These are phyloP conservation scores for Drosophila pachea DNA, from an alignment of 1,140 invertebrate genomes.

Conservation along the genomic window DNA sequence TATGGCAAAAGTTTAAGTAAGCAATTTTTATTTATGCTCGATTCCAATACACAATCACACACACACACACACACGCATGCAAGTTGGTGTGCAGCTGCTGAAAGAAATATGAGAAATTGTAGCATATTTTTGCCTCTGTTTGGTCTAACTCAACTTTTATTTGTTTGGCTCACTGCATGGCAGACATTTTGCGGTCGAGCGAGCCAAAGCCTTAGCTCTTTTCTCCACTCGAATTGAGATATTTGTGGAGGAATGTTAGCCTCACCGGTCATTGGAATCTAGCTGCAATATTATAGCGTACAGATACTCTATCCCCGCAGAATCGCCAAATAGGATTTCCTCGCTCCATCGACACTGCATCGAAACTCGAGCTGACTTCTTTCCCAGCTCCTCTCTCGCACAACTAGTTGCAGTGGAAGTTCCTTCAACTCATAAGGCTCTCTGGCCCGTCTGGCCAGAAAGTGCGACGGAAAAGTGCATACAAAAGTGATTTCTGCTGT, in stretches of 20 bases:
- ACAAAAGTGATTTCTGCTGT: constrained; percentile 31
- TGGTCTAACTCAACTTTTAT: constrained; percentile 67
- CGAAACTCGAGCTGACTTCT: background rate
- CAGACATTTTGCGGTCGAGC: constrained; percentile 71
- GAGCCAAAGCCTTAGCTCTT: constrained; percentile 56
- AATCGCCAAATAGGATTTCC: background rate
- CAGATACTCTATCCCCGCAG: constrained; percentile 2
- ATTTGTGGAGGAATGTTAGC: constrained; percentile 1
- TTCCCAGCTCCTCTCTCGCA: no score
- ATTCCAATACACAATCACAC: constrained; percentile 37
- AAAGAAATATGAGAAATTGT: constrained; percentile 71
- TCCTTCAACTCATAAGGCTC: background rate
- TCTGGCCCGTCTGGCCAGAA: background rate
- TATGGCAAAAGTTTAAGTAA: constrained; percentile 75
- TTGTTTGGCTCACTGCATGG: constrained; percentile 73
- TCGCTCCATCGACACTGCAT: background rate
- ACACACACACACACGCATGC: constrained; percentile 11
- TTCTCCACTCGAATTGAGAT: constrained; percentile 37
- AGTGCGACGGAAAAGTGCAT: constrained; percentile 12
- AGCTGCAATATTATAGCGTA: background rate
- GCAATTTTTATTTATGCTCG: constrained; percentile 71
- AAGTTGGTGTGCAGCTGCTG: constrained; percentile 18
- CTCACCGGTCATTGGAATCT: background rate
- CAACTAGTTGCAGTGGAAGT: no score
- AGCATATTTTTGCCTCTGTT: constrained; percentile 69